phyloP scores from a whole-genome alignment of 2,797 vertebrate species.

The Lutjanus campechanus region DNA sequence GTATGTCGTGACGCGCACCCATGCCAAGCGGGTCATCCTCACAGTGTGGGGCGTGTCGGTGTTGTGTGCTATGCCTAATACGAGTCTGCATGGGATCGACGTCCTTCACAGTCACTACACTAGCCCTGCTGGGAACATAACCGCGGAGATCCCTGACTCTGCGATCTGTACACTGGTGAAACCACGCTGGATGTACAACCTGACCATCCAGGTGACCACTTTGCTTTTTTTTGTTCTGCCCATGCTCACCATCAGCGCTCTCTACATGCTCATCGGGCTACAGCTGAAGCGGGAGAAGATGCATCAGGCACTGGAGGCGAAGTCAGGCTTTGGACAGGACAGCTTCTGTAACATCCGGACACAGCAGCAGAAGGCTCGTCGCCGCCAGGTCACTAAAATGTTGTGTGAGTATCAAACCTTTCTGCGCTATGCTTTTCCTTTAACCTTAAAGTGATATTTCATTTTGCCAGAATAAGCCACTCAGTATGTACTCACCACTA shows the following conservation, averaged over 20 bases:
- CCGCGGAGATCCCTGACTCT: slow-evolving; percentile 83
- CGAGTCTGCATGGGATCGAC: slow-evolving; percentile 91
- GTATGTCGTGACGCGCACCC: slow-evolving; percentile 90
- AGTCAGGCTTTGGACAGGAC: slow-evolving; percentile 59
- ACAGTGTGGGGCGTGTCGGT: slow-evolving; percentile 90
- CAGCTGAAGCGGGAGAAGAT: slow-evolving; percentile 90
- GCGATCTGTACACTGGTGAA: slow-evolving; percentile 89
- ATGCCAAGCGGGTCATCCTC: slow-evolving; percentile 90
- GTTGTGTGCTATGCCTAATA: slow-evolving; percentile 93
- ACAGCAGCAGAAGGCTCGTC: slow-evolving; percentile 86
- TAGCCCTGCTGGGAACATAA: slow-evolving; percentile 12
- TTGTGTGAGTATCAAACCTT: slow-evolving; percentile 89
- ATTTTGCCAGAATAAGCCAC: no score
- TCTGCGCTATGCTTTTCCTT: not conserved
- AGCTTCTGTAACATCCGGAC: slow-evolving; percentile 75
- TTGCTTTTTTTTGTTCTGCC: slow-evolving; percentile 94
- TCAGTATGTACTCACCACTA: no score
- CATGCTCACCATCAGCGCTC: slow-evolving; percentile 91
- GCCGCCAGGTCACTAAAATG: slow-evolving; percentile 96
- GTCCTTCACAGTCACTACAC: slow-evolving; percentile 75
- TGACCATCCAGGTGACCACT: slow-evolving; percentile 92
- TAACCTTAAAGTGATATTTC: no score
- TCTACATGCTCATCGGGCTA: slow-evolving; percentile 93
- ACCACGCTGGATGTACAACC: slow-evolving; percentile 89
- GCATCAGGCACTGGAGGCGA: slow-evolving; percentile 82